Evolutionary conservation across 2,888 invertebrate species (phyloP).

Genomic region (Cloeon dipterum): DNA sequence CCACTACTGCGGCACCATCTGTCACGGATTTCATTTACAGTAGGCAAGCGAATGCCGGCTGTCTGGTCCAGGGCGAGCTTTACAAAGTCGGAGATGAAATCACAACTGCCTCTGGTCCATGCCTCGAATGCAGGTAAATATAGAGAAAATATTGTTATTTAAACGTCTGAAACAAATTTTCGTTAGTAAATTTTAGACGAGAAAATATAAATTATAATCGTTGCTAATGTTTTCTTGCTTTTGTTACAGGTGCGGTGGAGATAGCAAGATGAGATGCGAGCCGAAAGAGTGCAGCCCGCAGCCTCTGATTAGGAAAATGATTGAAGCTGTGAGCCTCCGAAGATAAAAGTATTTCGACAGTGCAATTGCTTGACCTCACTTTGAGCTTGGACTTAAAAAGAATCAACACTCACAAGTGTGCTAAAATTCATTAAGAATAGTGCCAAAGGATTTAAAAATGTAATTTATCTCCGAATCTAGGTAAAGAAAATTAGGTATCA

Average conservation of each 20-base stretch:
- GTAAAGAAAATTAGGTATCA: no score
- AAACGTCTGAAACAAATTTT: not conserved
- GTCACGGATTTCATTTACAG: not conserved
- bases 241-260: conserved; percentile 56
- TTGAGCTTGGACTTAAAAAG: no score
- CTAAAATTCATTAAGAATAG: not conserved
- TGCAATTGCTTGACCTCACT: no score
- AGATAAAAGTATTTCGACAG: conserved; percentile 9
- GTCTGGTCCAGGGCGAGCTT: conserved; percentile 63
- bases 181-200: not conserved
- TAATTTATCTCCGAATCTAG: not conserved
- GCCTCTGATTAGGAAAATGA: conserved; percentile 75
- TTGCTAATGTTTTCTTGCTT: conserved; percentile 12
- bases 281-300: conserved; percentile 76
- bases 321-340: conserved; percentile 37
- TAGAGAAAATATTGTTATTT: not conserved
- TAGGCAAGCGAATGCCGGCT: conserved; percentile 30
- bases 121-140: conserved; percentile 85
- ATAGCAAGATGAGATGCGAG: conserved; percentile 87
- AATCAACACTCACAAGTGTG: no score
- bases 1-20: conserved; percentile 18
- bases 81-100: conserved; percentile 72
- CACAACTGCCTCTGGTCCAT: conserved; percentile 70
- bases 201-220: no score
- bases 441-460: not conserved